Conservation (phyloP, 2,888 invertebrate genomes). For the Xestia c-nigrum region DNA sequence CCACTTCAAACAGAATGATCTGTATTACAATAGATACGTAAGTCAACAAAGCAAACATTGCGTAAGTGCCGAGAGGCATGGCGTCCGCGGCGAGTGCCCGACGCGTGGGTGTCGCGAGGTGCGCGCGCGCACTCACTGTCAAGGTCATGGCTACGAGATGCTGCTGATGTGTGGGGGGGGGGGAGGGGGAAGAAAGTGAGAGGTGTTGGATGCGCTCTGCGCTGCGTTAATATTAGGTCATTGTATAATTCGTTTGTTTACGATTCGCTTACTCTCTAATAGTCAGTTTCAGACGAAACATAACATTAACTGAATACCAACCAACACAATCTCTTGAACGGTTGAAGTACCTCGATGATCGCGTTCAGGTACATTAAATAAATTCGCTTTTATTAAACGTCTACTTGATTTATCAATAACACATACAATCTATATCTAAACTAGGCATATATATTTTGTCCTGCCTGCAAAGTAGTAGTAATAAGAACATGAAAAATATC, state of each 20-base stretch:
- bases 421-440: too few relatives aligned
- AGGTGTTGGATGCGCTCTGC: neutral
- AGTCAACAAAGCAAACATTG: constrained; percentile 17
- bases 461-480: neutral
- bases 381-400: too few relatives aligned
- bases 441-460: neutral
- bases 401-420: neutral
- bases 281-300: neutral
- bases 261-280: neutral
- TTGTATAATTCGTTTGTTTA: neutral
- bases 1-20: neutral
- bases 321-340: neutral
- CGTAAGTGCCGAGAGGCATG: constrained; percentile 27
- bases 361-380: neutral
- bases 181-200: constrained; percentile 13
- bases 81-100: neutral
- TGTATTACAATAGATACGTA: neutral
- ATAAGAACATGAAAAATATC: neutral
- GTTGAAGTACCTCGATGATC: neutral
- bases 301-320: neutral
- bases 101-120: neutral
- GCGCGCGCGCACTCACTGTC: constrained; percentile 51
- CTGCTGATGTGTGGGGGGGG: neutral
- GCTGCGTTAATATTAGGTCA: neutral
- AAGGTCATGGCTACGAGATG: constrained; percentile 50